Base-by-base conservation (phyloP, 2,797 vertebrate genomes). In the Selene dorsalis region DNA sequence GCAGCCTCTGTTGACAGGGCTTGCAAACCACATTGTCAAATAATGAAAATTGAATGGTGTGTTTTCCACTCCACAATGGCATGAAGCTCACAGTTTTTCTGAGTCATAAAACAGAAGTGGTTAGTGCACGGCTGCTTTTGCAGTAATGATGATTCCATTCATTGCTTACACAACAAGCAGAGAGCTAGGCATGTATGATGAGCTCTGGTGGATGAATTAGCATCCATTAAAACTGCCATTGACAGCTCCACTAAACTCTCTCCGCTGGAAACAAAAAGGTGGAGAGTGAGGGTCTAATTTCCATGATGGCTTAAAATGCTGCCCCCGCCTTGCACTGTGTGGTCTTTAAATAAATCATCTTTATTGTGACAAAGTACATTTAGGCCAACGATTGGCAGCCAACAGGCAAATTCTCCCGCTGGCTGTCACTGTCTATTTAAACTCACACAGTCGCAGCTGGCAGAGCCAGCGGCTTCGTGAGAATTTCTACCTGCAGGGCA, bases 311-410 rank as follows among this genome's bases (percentile, higher is more conserved):
- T 84, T 85, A 73, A 88, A 90, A 86, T 53, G 61, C 82, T 80
- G 66, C 73, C 86, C 73, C 60, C 6, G 35, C 79, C 65, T 75
- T 82, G 76, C 79, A 82, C 72, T 63, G 78, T 67, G 77, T 73
- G 83, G 86, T 85, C 87, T 88, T 87, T 76, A 86, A 89, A 93
- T 91, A 89, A 91, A 92, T 92, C 83, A 88, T 89, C 87, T 92
- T 85, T 83, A 89, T 88, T 88, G 82, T 86, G 85, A 90, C 84
- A 84, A 89, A 88, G 89, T 81, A 84, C 88, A 87, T 91, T 91
- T 85, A 83, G 81, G 73, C 68, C 83, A n/a, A 84, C 50, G 52
- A 87, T 72, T 77, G 75, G 73, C 73, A 74, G 79, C 76, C 85
- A 83, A 88, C 72, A 86, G 84, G 43, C 77, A 69, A 56, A 87